These are phyloP conservation scores for Margarornis squamiger DNA, from an alignment of 2,797 vertebrate genomes.

Conservation along the genomic window DNA sequence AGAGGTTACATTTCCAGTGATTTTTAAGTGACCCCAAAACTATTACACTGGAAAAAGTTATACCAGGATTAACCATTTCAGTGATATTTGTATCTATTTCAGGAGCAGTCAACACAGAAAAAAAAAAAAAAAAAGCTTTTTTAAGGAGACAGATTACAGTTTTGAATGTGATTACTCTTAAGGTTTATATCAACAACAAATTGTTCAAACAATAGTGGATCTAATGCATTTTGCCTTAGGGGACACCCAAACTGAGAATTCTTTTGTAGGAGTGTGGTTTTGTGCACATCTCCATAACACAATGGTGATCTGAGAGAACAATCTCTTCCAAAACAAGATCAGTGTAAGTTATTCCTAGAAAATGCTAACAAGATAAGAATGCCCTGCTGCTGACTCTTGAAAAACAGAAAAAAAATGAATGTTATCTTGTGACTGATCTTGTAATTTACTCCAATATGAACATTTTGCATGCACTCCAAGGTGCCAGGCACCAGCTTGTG, in stretches of 20 bases:
- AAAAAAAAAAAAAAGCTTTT: background rate
- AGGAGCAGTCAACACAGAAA: background rate
- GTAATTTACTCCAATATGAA: background rate
- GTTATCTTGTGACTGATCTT: background rate
- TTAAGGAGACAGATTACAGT: background rate
- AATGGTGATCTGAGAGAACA: background rate
- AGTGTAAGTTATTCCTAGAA: background rate
- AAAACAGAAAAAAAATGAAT: background rate
- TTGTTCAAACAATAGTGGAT: background rate
- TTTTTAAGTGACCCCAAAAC: conserved; percentile 66
- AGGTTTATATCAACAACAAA: background rate
- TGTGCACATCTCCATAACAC: background rate
- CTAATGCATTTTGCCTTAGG: background rate
- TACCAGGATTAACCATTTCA: conserved; percentile 65
- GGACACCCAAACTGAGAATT: background rate
- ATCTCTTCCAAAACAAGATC: background rate
- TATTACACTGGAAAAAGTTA: conserved; percentile 50
- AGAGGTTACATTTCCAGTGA: conserved; percentile 63
- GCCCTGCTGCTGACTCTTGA: background rate
- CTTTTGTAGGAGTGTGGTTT: background rate
- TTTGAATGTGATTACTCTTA: background rate
- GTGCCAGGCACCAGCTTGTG: background rate
- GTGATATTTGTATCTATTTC: conserved; percentile 35
- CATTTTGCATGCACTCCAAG: background rate
- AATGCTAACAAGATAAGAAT: background rate